A percentile compares a stretch with the other conserved stretches of the same genome.
These are phyloP conservation scores for Xiphorhynchus elegans DNA, from an alignment of 2,113 vertebrate genomes.

Conservation along the genomic window DNA sequence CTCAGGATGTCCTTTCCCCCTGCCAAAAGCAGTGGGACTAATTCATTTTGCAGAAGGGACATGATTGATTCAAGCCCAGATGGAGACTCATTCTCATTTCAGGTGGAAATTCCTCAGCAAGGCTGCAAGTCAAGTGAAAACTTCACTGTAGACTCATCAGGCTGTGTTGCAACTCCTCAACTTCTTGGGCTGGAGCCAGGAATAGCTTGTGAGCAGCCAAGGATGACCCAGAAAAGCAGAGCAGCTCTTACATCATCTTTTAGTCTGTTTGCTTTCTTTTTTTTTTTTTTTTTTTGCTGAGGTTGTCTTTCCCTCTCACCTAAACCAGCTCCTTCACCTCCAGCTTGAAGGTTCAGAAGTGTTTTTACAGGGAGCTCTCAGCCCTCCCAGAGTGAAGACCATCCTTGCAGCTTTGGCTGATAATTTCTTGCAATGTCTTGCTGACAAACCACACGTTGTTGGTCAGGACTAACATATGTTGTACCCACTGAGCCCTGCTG, in stretches of 20 bases:
- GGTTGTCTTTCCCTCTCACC: not conserved
- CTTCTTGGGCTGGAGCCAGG: not conserved
- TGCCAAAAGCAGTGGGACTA: not conserved
- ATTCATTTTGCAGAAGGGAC: constrained; percentile 19
- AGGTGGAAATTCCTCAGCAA: constrained; percentile 17
- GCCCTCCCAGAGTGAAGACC: not conserved
- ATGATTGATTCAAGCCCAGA: not conserved
- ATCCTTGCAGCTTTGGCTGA: not conserved
- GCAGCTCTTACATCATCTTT: not conserved
- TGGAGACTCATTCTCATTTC: constrained; percentile 6
- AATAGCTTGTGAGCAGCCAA: not conserved
- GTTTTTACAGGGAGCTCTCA: not conserved
- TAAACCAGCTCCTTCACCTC: not conserved
- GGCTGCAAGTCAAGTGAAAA: not conserved
- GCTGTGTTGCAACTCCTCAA: not conserved
- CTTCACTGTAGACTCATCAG: not conserved
- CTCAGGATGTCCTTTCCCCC: not conserved
- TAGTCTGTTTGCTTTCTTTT: not conserved
- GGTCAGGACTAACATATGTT: not conserved
- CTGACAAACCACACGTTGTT: constrained; percentile 1
- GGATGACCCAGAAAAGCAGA: constrained; percentile 22
- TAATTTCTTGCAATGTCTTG: not conserved
- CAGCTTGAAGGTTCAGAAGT: not conserved
- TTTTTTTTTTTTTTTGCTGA: not conserved
- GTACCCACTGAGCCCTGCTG: not conserved